Conservation (phyloP, 1,140 invertebrate genomes). For the Drosophila novamexicana region DNA sequence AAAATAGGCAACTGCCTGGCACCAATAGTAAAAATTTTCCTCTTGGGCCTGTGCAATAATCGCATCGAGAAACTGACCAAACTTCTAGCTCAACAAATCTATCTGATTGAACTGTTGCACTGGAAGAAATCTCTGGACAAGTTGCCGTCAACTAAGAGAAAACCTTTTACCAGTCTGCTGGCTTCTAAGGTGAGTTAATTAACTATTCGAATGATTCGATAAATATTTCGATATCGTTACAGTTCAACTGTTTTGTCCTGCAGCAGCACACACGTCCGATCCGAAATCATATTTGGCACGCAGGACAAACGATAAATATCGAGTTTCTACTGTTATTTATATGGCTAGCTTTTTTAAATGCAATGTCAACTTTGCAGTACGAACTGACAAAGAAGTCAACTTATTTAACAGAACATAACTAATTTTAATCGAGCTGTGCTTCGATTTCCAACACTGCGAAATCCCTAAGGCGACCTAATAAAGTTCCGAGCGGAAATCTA, state of each 20-base stretch:
- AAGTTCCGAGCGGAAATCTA: too few species aligned
- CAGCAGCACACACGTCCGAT: background rate
- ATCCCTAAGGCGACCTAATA: too few species aligned
- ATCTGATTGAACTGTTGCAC: background rate
- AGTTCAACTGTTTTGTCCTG: background rate
- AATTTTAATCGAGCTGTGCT: too few species aligned
- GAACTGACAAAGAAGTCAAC: background rate
- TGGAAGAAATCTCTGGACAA: background rate
- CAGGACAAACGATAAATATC: background rate
- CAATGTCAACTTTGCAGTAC: constrained; percentile 11
- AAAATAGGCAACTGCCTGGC: background rate
- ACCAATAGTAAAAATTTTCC: background rate
- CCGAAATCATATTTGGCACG: constrained; percentile 11
- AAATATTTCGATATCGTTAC: background rate
- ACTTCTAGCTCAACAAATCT: background rate
- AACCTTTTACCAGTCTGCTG: background rate
- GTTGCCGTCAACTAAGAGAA: background rate
- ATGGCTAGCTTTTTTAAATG: constrained; percentile 1
- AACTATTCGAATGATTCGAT: background rate
- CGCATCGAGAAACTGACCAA: background rate
- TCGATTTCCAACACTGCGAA: background rate
- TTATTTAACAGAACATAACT: too few species aligned
- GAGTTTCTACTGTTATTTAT: constrained; percentile 1
- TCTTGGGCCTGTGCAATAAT: constrained; percentile 1
- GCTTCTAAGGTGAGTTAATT: background rate